These are phyloP conservation scores for Hyphantria cunea DNA, from an alignment of 1,140 invertebrate genomes.

Conservation along the genomic window DNA sequence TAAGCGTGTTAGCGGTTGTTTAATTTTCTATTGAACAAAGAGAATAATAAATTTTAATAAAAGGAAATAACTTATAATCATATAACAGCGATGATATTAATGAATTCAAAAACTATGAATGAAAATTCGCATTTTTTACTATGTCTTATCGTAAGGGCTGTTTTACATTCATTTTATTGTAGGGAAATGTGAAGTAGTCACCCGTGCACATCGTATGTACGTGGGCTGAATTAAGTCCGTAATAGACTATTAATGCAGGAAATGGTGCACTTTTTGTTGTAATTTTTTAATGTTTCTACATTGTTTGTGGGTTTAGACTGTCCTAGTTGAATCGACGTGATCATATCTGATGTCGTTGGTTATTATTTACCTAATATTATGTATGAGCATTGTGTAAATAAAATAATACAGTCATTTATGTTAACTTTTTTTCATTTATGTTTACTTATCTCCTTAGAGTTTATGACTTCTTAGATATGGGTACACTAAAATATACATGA, in stretches of 20 bases:
- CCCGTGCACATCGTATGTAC: constrained; percentile 12
- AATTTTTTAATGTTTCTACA: constrained; percentile 18
- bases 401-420: neutral
- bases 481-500: no score
- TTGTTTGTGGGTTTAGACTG: no score
- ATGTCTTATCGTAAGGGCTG: constrained; percentile 20
- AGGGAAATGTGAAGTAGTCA: constrained; percentile 20
- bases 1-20: neutral
- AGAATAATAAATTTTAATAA: constrained; percentile 10
- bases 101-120: constrained; percentile 19
- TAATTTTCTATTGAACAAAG: constrained; percentile 5
- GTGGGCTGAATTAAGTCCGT: constrained; percentile 17
- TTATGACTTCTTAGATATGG: no score
- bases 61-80: constrained; percentile 9
- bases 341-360: constrained; percentile 12
- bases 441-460: neutral
- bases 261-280: constrained; percentile 10
- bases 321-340: no score
- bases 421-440: neutral
- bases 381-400: neutral
- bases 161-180: constrained; percentile 24
- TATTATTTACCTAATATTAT: no score
- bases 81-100: constrained; percentile 24
- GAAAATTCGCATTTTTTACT: constrained; percentile 19
- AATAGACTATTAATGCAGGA: constrained; percentile 14